Evolutionary conservation across 1,140 invertebrate species (phyloP).

Genomic region (Dreissena polymorpha): DNA sequence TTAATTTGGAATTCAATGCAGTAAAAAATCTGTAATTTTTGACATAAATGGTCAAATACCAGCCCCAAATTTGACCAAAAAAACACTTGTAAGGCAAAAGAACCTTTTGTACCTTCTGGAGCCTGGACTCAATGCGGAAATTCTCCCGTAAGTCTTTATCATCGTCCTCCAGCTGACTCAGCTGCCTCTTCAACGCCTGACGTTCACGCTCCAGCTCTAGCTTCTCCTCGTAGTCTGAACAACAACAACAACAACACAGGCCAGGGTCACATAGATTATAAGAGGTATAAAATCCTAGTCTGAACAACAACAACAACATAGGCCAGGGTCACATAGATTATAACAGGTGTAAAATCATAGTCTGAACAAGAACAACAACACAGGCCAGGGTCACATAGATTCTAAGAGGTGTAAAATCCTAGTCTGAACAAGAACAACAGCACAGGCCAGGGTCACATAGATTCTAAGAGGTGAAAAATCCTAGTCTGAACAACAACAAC

Average conservation of each 20-base stretch:
- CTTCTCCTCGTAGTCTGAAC: slow-evolving; percentile 85
- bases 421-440: slow-evolving; percentile 66
- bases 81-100: neutral
- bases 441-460: neutral
- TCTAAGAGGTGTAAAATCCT: too few relatives aligned
- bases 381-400: neutral
- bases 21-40: too few relatives aligned
- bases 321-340: too few relatives aligned
- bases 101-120: neutral
- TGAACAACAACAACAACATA: too few relatives aligned
- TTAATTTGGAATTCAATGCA: too few relatives aligned
- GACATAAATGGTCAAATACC: neutral
- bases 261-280: too few relatives aligned
- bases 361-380: slow-evolving; percentile 57
- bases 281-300: too few relatives aligned
- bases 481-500: slow-evolving; percentile 79
- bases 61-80: neutral
- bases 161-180: slow-evolving; percentile 88
- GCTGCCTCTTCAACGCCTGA: slow-evolving; percentile 87
- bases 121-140: slow-evolving; percentile 77
- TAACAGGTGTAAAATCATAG: too few relatives aligned
- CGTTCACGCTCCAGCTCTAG: slow-evolving; percentile 89
- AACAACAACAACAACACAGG: slow-evolving; percentile 3
- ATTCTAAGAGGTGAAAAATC: too few relatives aligned
- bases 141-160: slow-evolving; percentile 79